phyloP scores from a whole-genome alignment of 2,888 invertebrate species.

The Rotaria macrura region DNA sequence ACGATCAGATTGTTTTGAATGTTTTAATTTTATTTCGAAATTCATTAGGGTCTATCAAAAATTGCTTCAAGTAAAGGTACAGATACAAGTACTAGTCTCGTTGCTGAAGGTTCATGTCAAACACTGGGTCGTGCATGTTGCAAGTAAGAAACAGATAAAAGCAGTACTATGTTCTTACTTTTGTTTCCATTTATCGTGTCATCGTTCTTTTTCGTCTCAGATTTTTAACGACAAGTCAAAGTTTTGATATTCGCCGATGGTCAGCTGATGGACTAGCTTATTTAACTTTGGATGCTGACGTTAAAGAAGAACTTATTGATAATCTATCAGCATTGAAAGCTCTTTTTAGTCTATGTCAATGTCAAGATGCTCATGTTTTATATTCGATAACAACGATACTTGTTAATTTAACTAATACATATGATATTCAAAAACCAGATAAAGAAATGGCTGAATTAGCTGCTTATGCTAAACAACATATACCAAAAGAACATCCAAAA shows the following conservation, averaged over 20 bases:
- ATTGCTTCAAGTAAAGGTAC: slow-evolving; percentile 68
- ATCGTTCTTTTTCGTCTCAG: slow-evolving; percentile 38
- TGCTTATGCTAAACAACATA: slow-evolving; percentile 96
- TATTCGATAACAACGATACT: slow-evolving; percentile 58
- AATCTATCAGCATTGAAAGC: slow-evolving; percentile 59
- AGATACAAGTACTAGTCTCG: slow-evolving; percentile 82
- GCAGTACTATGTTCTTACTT: not conserved
- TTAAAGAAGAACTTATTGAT: slow-evolving; percentile 85
- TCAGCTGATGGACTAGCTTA: slow-evolving; percentile 92
- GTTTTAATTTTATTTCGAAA: not conserved
- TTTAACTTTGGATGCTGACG: slow-evolving; percentile 89
- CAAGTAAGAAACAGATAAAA: slow-evolving; percentile 51
- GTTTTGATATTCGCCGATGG: slow-evolving; percentile 81
- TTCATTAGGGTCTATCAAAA: slow-evolving; percentile 71
- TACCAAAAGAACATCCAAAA: slow-evolving; percentile 76
- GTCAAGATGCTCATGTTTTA: slow-evolving; percentile 23
- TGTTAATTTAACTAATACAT: slow-evolving; percentile 90
- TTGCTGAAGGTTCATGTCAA: slow-evolving; percentile 82
- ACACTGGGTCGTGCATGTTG: slow-evolving; percentile 87
- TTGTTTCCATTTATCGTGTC: too few species aligned
- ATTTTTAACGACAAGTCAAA: slow-evolving; percentile 62
- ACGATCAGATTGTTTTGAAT: slow-evolving; percentile 36
- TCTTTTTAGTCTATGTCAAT: slow-evolving; percentile 22
- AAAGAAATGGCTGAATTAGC: slow-evolving; percentile 94
- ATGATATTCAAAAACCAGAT: slow-evolving; percentile 86